Evolutionary conservation across 1,140 invertebrate genomes (phyloP), one percentile per base, ranked within the genome.

Genomic region (Limonius californicus): DNA sequence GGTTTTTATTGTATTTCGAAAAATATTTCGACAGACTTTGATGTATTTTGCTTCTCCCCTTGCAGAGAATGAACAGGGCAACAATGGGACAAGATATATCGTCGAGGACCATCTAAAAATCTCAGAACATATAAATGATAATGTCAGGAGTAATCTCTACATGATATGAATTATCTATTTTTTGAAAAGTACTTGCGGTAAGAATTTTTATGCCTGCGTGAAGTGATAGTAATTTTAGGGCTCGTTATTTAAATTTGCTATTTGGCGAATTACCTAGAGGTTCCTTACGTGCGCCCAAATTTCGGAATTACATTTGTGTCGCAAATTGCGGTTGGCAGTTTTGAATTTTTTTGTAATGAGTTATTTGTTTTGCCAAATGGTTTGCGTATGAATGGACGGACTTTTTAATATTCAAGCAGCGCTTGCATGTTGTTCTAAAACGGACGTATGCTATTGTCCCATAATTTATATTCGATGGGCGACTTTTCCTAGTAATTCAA

Each of bases 401-500:
- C 2, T 6, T n/a, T 19, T 54, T 54, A 54, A 54, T 54, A 54
- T 54, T 54, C 50, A 54, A 54, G 2, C 12, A 23, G 50, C n/a
- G 50, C 20, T 54, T 21, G 9, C 50, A 23, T 27, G 23, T 27
- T 54, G 50, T 54, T 54, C 16, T 54, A 54, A 54, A 54, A 54
- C 50, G 50, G 50, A 54, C 20, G 50, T 54, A 20, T 54, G 50
- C 20, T 54, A 54, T 54, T 54, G 50, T 54, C 15, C 20, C 20
- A 54, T 23, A 54, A 54, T 54, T 54, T 54, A 54, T 54, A 54
- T 54, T 54, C 50, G 20, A 54, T 19, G 50, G 15, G 20, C 20
- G 15, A 54, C 20, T 54, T 54, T 54, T 54, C 50, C 20, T 54
- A 23, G 50, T 54, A 54, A 54, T 54, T 54, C 50, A 54, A 54